phyloP scores from a whole-genome alignment of 1,140 invertebrate species.

The Apis dorsata region DNA sequence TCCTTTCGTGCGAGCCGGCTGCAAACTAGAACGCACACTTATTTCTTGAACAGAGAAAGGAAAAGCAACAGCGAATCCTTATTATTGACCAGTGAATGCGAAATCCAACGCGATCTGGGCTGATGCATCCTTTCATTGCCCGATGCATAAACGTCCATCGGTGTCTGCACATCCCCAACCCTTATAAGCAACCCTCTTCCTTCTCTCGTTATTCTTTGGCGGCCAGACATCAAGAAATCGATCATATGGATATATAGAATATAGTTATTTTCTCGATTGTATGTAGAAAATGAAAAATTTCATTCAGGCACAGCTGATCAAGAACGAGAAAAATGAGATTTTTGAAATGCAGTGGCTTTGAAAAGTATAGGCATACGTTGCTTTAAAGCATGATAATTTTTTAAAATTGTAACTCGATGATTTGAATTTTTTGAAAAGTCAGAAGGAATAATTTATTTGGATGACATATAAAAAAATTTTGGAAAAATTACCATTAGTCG shows the following conservation, averaged over 20 bases:
- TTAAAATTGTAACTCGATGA: too few relatives aligned
- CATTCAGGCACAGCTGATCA: neutral
- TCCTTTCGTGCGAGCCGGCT: conserved; percentile 14
- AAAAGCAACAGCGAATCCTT: conserved; percentile 42
- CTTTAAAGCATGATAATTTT: too few relatives aligned
- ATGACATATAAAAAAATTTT: too few relatives aligned
- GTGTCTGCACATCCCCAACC: neutral
- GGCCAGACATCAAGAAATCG: conserved; percentile 28
- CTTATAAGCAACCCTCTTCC: neutral
- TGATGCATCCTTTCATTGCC: conserved; percentile 50
- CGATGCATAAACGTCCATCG: conserved; percentile 38
- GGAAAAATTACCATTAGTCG: too few relatives aligned
- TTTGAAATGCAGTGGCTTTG: too few relatives aligned
- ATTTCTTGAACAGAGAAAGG: conserved; percentile 40
- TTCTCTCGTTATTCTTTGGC: conserved; percentile 6
- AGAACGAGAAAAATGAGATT: too few relatives aligned
- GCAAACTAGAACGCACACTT: conserved; percentile 18
- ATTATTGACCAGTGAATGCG: conserved; percentile 50
- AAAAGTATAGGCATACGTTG: too few relatives aligned
- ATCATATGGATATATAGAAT: neutral
- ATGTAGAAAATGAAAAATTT: neutral
- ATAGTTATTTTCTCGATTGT: neutral
- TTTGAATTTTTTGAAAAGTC: too few relatives aligned
- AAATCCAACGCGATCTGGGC: conserved; percentile 46
- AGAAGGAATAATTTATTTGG: too few relatives aligned